A percentile compares a stretch with the other conserved stretches of the same genome.
phyloP scores from a whole-genome alignment of 2,888 invertebrate genomes.

The Melipona beecheii region DNA sequence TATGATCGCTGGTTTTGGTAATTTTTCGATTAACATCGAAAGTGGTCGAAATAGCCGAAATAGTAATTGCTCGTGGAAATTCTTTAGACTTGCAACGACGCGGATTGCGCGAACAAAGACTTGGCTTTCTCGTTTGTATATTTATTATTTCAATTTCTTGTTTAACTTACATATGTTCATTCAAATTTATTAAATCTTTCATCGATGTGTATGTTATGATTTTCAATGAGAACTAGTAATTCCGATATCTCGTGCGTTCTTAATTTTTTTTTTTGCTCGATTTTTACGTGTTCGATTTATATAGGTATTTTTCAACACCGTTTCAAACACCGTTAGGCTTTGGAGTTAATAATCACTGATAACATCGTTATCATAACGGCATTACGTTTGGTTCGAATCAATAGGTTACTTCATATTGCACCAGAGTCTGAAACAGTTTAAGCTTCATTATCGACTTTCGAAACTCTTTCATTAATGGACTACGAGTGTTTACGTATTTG shows the following conservation, averaged over 20 bases:
- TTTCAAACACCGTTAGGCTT: neutral
- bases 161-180: too few species aligned
- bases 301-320: neutral
- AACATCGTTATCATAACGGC: neutral
- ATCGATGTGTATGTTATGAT: slow-evolving; percentile 4
- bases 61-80: neutral
- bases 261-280: neutral
- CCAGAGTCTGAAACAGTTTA: slow-evolving; percentile 12
- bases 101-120: neutral
- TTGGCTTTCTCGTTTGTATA: neutral
- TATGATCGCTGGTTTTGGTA: neutral
- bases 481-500: neutral
- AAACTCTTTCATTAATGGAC: neutral
- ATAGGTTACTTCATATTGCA: slow-evolving; percentile 2
- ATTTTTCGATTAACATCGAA: neutral
- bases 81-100: neutral
- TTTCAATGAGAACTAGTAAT: neutral
- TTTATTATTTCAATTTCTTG: neutral
- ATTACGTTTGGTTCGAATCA: neutral
- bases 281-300: neutral
- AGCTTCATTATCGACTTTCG: neutral
- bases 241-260: neutral
- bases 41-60: neutral
- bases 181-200: too few species aligned
- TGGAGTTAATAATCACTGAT: neutral